Conservation (phyloP, 2,113 vertebrate species). For the Platichthys flesus region DNA sequence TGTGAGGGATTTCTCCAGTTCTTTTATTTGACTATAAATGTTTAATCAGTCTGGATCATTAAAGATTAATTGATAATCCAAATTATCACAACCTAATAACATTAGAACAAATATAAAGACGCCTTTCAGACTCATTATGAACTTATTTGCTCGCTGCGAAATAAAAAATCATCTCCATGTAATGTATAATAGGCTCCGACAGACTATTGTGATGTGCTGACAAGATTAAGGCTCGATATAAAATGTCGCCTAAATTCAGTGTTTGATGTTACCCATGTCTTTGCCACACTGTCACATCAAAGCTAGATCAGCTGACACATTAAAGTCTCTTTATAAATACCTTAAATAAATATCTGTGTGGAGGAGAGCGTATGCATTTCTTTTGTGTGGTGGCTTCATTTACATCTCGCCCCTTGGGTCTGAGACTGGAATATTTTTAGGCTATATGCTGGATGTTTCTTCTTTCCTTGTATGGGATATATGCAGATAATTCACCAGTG, state of each 20-base stretch:
- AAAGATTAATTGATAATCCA: background rate
- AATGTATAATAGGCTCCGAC: constrained; percentile 36
- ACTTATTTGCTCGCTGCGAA: constrained; percentile 21
- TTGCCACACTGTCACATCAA: constrained; percentile 44
- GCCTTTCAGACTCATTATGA: background rate
- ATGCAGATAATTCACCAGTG: background rate
- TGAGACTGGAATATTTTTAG: constrained; percentile 40
- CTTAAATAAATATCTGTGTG: background rate
- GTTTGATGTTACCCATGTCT: constrained; percentile 66
- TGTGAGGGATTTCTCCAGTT: background rate
- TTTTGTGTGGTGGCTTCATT: constrained; percentile 51
- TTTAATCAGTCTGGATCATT: no score
- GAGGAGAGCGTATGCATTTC: constrained; percentile 32
- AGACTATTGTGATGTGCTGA: constrained; percentile 64
- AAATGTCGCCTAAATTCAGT: constrained; percentile 49
- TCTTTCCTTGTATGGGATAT: background rate
- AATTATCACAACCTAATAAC: background rate
- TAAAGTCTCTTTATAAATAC: constrained; percentile 45
- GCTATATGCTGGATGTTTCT: background rate
- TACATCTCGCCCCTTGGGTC: constrained; percentile 44
- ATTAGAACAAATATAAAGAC: background rate
- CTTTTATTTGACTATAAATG: background rate
- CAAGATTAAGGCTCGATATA: constrained; percentile 59
- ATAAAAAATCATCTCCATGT: constrained; percentile 18
- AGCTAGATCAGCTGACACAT: constrained; percentile 50